A percentile compares a stretch with the other conserved stretches of the same genome.
Conservation (phyloP, 2,113 vertebrate species). For the Anas platyrhynchos region DNA sequence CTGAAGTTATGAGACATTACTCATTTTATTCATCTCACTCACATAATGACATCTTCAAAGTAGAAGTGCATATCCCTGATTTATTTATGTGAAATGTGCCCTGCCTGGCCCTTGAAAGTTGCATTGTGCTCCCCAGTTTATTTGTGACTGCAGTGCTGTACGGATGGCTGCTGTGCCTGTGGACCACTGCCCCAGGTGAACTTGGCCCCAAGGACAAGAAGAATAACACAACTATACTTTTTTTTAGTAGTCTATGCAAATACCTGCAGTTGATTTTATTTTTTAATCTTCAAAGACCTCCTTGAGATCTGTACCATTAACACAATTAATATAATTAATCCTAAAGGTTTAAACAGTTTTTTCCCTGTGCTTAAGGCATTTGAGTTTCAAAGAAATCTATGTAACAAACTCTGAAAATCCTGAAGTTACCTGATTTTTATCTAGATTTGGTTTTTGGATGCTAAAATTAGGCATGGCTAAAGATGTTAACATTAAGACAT, state of each 20-base stretch:
- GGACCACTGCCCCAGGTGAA: background rate
- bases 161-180: background rate
- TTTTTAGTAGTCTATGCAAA: background rate
- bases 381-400: background rate
- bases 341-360: background rate
- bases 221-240: background rate
- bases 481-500: background rate
- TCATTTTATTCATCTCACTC: background rate
- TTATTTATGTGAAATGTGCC: background rate
- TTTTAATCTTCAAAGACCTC: background rate
- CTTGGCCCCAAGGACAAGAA: background rate
- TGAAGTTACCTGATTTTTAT: background rate
- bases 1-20: background rate
- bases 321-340: background rate
- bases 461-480: background rate
- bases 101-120: background rate
- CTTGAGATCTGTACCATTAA: background rate
- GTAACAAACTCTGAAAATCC: background rate
- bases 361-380: background rate
- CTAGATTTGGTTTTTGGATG: background rate
- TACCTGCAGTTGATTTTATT: background rate
- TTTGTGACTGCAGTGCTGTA: background rate
- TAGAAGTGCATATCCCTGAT: fast-evolving
- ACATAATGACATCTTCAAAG: background rate
- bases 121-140: background rate